phyloP scores from a whole-genome alignment of 2,888 invertebrate species.

The Isoperla grammatica region DNA sequence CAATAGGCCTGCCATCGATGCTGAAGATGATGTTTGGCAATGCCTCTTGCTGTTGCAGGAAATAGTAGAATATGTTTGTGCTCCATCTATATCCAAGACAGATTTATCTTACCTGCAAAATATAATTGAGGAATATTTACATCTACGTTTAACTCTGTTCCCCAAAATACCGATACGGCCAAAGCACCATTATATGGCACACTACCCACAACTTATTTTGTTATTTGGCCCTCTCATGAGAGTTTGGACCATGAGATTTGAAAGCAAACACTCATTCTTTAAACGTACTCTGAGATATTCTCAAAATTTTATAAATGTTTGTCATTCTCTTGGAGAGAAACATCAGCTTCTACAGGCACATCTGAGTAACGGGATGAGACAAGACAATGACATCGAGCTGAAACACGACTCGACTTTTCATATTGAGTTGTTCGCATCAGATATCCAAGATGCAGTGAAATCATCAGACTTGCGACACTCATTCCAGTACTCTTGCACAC shows the following conservation, averaged over 20 bases:
- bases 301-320: conserved; percentile 16
- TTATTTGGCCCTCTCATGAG: conserved; percentile 15
- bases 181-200: conserved; percentile 14
- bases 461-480: background rate
- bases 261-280: conserved; percentile 19
- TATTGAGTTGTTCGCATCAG: background rate
- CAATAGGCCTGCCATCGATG: background rate
- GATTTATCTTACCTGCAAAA: background rate
- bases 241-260: conserved; percentile 19
- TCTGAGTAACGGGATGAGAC: background rate
- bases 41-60: background rate
- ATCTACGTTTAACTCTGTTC: conserved; percentile 2
- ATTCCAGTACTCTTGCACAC: background rate
- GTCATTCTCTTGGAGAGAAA: background rate
- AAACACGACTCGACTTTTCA: background rate
- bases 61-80: conserved; percentile 7
- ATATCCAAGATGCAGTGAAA: conserved; percentile 5
- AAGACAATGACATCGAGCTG: background rate
- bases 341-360: conserved; percentile 13
- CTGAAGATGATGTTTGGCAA: background rate
- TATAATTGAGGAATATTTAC: conserved; percentile 5
- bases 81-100: background rate
- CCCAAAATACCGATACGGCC: conserved; percentile 12
- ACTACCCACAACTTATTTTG: conserved; percentile 14
- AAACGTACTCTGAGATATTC: conserved; percentile 4